Conservation (phyloP, 2,888 invertebrate genomes). For the Eudasyphora cyanicolor region DNA sequence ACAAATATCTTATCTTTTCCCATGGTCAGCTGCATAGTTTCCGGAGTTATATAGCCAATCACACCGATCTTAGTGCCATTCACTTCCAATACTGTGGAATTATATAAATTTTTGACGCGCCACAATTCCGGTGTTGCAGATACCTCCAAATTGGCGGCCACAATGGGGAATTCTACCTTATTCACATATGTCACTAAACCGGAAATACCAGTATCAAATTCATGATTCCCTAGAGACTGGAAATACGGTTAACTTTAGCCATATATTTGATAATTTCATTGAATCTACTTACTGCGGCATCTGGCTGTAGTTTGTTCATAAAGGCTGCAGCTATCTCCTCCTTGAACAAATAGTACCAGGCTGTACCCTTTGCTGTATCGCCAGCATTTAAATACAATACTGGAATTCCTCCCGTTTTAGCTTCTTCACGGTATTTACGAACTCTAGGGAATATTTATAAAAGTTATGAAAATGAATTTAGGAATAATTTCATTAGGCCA, state of each 20-base stretch:
- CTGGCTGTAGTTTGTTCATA: constrained; percentile 89
- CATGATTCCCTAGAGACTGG: constrained; percentile 94
- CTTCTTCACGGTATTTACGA: constrained; percentile 83
- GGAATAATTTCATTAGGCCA: too few species aligned
- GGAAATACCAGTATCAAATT: constrained; percentile 90
- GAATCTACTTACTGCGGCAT: constrained; percentile 91
- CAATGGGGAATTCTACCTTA: constrained; percentile 86
- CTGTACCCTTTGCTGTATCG: constrained; percentile 94
- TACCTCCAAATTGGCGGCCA: constrained; percentile 89
- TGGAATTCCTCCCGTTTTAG: constrained; percentile 82
- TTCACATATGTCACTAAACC: constrained; percentile 89
- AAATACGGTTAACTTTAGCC: too few species aligned
- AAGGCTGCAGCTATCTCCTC: constrained; percentile 90
- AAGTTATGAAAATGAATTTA: too few species aligned
- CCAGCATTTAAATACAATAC: constrained; percentile 95
- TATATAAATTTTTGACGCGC: constrained; percentile 80
- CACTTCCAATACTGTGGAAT: constrained; percentile 85
- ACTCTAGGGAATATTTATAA: constrained; percentile 80
- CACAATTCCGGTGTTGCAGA: constrained; percentile 83
- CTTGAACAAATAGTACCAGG: constrained; percentile 92
- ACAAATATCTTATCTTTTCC: constrained; percentile 82
- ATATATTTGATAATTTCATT: too few species aligned
- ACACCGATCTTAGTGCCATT: constrained; percentile 87
- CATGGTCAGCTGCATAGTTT: constrained; percentile 84
- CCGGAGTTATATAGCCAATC: constrained; percentile 92